These are phyloP conservation scores for Chlorocebus sabaeus DNA, from an alignment of 2,113 vertebrate species.

Conservation along the genomic window DNA sequence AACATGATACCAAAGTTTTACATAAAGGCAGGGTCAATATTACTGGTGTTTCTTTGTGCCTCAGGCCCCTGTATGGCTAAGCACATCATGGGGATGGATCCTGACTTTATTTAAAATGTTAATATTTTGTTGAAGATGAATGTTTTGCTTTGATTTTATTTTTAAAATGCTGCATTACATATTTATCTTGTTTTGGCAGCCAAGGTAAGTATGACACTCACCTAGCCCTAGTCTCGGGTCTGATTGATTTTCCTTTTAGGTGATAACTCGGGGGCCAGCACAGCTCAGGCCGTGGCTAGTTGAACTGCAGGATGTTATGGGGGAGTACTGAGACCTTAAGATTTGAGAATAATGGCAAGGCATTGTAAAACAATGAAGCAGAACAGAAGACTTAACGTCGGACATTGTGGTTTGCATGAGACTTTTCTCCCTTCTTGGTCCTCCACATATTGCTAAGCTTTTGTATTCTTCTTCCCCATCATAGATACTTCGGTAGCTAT, in stretches of 20 bases:
- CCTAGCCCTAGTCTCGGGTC: background rate
- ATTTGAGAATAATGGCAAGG: background rate
- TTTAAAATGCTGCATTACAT: background rate
- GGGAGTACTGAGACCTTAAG: background rate
- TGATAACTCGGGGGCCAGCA: fast-evolving
- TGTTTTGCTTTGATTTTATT: background rate
- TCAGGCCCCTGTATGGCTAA: background rate
- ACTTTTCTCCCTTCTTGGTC: fast-evolving
- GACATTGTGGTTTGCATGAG: background rate
- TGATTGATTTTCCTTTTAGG: background rate
- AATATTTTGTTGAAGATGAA: background rate
- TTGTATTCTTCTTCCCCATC: background rate
- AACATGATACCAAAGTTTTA: background rate
- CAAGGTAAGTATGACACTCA: background rate
- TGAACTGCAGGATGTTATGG: background rate
- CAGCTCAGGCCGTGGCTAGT: background rate
- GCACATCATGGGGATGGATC: too few relatives aligned
- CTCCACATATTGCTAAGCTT: too few relatives aligned
- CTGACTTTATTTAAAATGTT: background rate
- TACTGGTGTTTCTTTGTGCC: background rate
- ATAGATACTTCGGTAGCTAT: background rate
- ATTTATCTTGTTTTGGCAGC: background rate
- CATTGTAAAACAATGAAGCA: background rate
- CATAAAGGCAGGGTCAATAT: background rate
- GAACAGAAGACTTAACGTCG: background rate